A percentile compares a stretch with the other conserved stretches of the same genome.
Conservation (phyloP, 2,888 invertebrate genomes). For the Tenodera sinensis region DNA sequence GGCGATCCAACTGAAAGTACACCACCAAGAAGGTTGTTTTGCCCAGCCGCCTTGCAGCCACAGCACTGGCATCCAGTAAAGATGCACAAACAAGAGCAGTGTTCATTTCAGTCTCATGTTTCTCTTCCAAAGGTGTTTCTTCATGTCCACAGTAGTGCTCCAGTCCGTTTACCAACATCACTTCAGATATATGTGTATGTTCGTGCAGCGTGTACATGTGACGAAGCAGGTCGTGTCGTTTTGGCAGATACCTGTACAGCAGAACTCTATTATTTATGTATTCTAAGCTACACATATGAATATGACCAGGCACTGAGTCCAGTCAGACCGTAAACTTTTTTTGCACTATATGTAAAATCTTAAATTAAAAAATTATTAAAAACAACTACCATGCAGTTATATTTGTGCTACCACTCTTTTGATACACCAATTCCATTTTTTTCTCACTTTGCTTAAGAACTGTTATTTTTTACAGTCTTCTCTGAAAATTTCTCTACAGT, state of each 20-base stretch:
- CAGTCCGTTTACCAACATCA: constrained; percentile 40
- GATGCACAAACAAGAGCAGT: constrained; percentile 38
- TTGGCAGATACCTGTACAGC: constrained; percentile 40
- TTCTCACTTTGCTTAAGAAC: no score
- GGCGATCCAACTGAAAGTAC: constrained; percentile 2
- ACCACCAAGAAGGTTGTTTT: constrained; percentile 15
- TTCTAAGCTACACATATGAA: not conserved
- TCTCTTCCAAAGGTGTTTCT: constrained; percentile 31
- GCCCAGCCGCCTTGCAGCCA: constrained; percentile 32
- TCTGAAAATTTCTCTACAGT: no score
- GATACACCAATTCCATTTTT: no score
- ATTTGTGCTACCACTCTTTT: no score
- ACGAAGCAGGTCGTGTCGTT: constrained; percentile 39
- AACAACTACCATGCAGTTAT: no score
- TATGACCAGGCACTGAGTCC: not conserved
- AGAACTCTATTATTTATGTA: constrained; percentile 6
- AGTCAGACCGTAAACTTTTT: no score
- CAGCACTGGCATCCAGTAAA: constrained; percentile 39
- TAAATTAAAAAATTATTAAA: no score
- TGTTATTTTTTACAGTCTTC: no score
- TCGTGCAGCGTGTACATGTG: constrained; percentile 42
- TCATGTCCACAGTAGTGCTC: constrained; percentile 38
- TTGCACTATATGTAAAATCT: not conserved
- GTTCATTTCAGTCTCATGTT: constrained; percentile 26
- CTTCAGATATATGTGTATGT: constrained; percentile 40